These are phyloP conservation scores for Siniperca scherzeri DNA, from an alignment of 2,797 vertebrate species.

Conservation along the genomic window DNA sequence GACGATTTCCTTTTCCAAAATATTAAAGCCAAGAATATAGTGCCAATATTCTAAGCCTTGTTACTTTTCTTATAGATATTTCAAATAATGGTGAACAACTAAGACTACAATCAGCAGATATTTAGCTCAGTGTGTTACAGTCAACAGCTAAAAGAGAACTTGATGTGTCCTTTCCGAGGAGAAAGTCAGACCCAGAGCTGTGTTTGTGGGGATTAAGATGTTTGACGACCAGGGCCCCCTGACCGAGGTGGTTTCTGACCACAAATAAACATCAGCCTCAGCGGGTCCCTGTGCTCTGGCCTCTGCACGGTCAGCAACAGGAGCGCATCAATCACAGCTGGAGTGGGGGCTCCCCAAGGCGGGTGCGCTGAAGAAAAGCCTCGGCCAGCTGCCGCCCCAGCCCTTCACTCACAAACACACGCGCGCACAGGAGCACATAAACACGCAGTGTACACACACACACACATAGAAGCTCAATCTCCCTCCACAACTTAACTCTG, in stretches of 20 bases:
- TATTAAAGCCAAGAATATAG: background rate
- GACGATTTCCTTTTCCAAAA: background rate
- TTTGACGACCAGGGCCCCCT: conserved; percentile 77
- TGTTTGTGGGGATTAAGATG: conserved; percentile 82
- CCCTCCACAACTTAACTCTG: conserved; percentile 58
- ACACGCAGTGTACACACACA: conserved; percentile 8
- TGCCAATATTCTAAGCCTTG: background rate
- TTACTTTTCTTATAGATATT: background rate
- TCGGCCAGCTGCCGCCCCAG: conserved; percentile 70
- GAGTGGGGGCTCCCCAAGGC: conserved; percentile 77
- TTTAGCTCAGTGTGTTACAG: conserved; percentile 3
- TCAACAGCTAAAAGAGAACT: conserved; percentile 35
- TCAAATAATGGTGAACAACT: background rate
- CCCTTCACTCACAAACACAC: conserved; percentile 52
- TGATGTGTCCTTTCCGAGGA: conserved; percentile 54
- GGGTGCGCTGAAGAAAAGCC: conserved; percentile 56
- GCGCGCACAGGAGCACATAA: background rate
- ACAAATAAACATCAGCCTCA: conserved; percentile 84
- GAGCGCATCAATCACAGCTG: conserved; percentile 84
- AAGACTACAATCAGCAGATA: conserved; percentile 2
- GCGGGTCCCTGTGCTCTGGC: conserved; percentile 73
- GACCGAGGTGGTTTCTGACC: conserved; percentile 81
- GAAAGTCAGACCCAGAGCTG: conserved; percentile 62
- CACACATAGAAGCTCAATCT: conserved; percentile 48
- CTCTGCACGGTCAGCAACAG: conserved; percentile 78